Conservation (phyloP, 2,797 vertebrate species). For the Silurus lanzhouensis region DNA sequence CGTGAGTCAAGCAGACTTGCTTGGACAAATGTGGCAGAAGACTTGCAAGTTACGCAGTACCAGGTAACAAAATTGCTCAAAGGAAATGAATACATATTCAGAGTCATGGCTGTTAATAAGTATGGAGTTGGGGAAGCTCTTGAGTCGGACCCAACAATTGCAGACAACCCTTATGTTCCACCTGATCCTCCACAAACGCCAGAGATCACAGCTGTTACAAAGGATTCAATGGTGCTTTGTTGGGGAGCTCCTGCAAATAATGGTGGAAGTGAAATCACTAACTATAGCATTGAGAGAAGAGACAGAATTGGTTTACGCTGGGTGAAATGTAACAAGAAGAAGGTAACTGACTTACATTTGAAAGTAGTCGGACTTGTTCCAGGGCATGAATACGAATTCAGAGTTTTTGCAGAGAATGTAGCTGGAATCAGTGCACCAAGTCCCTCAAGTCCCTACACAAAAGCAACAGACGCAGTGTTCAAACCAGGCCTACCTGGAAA, state of each 20-base stretch:
- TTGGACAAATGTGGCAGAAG: conserved; percentile 90
- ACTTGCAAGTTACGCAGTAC: conserved; percentile 81
- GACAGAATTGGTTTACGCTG: conserved; percentile 93
- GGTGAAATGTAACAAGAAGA: conserved; percentile 95
- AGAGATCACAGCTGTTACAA: conserved; percentile 90
- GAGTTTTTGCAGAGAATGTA: conserved; percentile 93
- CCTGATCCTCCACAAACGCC: conserved; percentile 89
- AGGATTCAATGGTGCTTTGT: conserved; percentile 92
- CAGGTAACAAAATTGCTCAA: conserved; percentile 96
- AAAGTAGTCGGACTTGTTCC: conserved; percentile 87
- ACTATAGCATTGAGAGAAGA: conserved; percentile 93
- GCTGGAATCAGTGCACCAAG: conserved; percentile 91
- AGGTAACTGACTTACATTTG: conserved; percentile 90
- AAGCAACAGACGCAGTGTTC: conserved; percentile 92
- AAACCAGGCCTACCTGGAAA: conserved; percentile 94
- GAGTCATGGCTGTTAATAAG: conserved; percentile 94
- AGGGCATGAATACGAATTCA: conserved; percentile 97
- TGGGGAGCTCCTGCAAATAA: conserved; percentile 90
- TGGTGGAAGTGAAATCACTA: conserved; percentile 91
- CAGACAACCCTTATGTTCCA: conserved; percentile 91
- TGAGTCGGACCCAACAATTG: conserved; percentile 81
- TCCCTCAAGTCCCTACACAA: conserved; percentile 87
- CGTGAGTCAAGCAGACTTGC: conserved; percentile 95
- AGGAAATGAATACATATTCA: conserved; percentile 96
- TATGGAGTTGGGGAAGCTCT: conserved; percentile 85